Conservation (phyloP, 2,888 invertebrate genomes). For the Mimumesa dahlbomi region DNA sequence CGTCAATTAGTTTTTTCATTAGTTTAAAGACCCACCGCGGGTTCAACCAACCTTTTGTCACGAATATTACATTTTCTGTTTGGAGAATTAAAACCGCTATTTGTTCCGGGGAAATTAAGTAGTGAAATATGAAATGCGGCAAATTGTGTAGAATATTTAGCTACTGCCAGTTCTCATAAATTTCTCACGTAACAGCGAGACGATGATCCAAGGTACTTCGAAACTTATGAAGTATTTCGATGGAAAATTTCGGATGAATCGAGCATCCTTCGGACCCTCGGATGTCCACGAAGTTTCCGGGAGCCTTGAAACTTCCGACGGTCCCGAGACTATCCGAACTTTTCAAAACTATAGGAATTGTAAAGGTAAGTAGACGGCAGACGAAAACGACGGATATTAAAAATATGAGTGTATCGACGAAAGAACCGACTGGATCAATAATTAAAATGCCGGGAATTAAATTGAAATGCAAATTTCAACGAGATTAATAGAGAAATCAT, state of each 20-base stretch:
- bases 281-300: slow-evolving; percentile 29
- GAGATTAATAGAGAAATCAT: too few relatives aligned
- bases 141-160: too few relatives aligned
- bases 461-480: not conserved
- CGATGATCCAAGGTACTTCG: not conserved
- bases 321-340: slow-evolving; percentile 10
- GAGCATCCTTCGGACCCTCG: slow-evolving; percentile 35
- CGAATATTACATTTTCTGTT: too few relatives aligned
- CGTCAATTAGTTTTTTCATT: too few relatives aligned
- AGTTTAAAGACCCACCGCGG: too few relatives aligned
- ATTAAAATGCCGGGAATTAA: too few relatives aligned
- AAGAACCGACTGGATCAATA: too few relatives aligned
- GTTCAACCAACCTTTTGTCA: too few relatives aligned
- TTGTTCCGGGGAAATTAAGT: too few relatives aligned
- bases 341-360: slow-evolving; percentile 30
- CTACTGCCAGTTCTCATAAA: too few relatives aligned
- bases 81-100: too few relatives aligned
- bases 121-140: too few relatives aligned
- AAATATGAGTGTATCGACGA: slow-evolving; percentile 19
- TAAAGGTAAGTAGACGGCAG: slow-evolving; percentile 19
- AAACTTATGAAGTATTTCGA: not conserved
- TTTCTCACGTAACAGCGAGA: not conserved
- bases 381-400: slow-evolving; percentile 2
- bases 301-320: slow-evolving; percentile 30
- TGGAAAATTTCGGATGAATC: slow-evolving; percentile 23